Evolutionary conservation across 2,888 invertebrate species (phyloP), one percentile per base, ranked within the genome.

Genomic region (Subacronicta megacephala): DNA sequence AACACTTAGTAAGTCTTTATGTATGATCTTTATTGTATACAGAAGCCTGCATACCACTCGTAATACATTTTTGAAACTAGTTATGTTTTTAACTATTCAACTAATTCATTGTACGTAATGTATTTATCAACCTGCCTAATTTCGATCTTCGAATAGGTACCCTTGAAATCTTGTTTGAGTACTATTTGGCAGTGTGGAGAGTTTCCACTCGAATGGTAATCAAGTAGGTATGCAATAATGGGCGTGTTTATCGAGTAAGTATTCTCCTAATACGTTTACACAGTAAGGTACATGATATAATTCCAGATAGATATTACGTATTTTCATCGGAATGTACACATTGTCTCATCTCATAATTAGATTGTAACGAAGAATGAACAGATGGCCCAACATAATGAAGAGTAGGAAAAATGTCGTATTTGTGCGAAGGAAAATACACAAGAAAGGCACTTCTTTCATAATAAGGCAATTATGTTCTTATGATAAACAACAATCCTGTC

Each of bases 331-430:
- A 49, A 45, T 47, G 40, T 57, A 55, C 38, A 40, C 59, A 53
- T 36, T 54, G 35, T 67, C 35, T 52, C 49, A 44, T 57, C 50
- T 44, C 50, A 38, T 68, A 68, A 64, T 64, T 68, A 61, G 47
- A 63, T 68, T 55, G 60, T 63, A 45, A 46, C 49, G 51, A 59
- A 49, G 41, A 49, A 55, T 35, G 49, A 60, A 63, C 60, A 63
- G 45, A 67, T 68, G 52, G 51, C 44, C 26, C 49, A 66, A 50
- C 58, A 29, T 53, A 66, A 66, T 58, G 38, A 62, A 53, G 40
- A 46, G 46, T 52, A 62, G 37, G 45, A 58, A 53, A 51, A 59
- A 53, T 44, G 52, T 46, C 52, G 20, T 47, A 35, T 33, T 57
- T 16, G 37, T 33, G 10, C 10, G 58, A 40, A 43, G 10, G 31